Conservation (phyloP, 2,113 vertebrate genomes). For the Micronycteris hirsuta region DNA sequence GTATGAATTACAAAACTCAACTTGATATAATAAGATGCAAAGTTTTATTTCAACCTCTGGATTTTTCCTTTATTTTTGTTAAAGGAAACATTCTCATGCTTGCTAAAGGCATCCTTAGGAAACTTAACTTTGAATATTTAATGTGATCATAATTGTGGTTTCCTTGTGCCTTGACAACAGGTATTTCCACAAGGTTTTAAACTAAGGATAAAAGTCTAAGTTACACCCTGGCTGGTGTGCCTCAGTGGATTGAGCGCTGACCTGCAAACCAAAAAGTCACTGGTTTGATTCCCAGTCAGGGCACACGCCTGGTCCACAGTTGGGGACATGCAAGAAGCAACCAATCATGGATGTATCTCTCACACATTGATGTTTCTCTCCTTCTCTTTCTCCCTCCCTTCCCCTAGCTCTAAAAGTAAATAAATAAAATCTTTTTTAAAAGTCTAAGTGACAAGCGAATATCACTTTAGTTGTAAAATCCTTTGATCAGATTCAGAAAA, state of each 20-base stretch:
- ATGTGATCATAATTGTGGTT: neutral
- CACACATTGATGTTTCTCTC: no score
- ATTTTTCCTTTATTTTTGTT: neutral
- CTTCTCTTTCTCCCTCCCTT: no score
- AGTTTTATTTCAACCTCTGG: slow-evolving; percentile 2
- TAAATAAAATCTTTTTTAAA: neutral
- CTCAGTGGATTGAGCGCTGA: no score
- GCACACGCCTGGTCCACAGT: no score
- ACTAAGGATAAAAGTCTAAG: neutral
- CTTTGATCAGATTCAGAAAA: neutral
- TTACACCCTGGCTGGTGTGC: no score
- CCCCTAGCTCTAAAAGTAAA: no score
- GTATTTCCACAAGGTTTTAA: neutral
- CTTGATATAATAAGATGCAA: neutral
- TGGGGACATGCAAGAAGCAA: no score
- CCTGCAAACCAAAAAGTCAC: no score
- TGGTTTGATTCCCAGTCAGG: no score
- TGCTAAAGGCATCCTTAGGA: neutral
- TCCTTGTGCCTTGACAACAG: neutral
- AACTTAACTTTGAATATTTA: neutral
- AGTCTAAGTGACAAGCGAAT: neutral
- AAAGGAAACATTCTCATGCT: neutral
- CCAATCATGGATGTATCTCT: no score
- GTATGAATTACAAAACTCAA: neutral
- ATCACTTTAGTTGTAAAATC: neutral